Base-by-base conservation (phyloP, 1,140 invertebrate species). In the Nasonia longicornis region DNA sequence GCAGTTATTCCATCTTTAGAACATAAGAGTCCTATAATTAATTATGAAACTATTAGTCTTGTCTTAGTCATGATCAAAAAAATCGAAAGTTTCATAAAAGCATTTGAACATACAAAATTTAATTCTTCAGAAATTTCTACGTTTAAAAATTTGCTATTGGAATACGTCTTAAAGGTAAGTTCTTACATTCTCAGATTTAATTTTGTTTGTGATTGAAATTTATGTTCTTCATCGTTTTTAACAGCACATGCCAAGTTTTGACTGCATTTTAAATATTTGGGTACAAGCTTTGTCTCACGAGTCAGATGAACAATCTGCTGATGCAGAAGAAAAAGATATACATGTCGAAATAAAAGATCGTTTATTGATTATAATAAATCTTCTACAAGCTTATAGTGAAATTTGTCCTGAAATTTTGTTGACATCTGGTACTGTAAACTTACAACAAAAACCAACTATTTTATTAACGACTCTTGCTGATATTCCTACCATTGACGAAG, bases 321-420 rank as follows among this genome's bases (percentile, higher is more conserved):
- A 87, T 45, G 79, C 85, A 38, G 83, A 87, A 84, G 29, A 86
- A 82, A 77, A 86, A 76, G 10, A 85, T 84, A 2, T 75, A 72
- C 0, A 80, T 84, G 45, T 89, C 77, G 71, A 84, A 48, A 6
- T 75, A 64, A 84, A 90, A 77, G 89, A 92, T 48, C 87, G 91
- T 80, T 86, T 94, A 26, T 83, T 90, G 66, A 83, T 85, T 42
- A 89, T 94, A 66, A 85, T 94, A 69, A 91, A 93, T 84, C 85
- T 94, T 63, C 84, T 94, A 70, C 84, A 93, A 52, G 82, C 89
- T 3, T 94, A 94, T 84, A 91, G 90, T 85, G 89, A 92, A 29
- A 86, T 92, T 67, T 89, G 91, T 84, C 92, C 93, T 26, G 88
- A 92, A 85, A 89, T 91, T 45, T 89, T 93, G 79, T 90, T 93